These are phyloP conservation scores for Peromyscus leucopus DNA, from an alignment of 2,113 vertebrate genomes.

Conservation along the genomic window DNA sequence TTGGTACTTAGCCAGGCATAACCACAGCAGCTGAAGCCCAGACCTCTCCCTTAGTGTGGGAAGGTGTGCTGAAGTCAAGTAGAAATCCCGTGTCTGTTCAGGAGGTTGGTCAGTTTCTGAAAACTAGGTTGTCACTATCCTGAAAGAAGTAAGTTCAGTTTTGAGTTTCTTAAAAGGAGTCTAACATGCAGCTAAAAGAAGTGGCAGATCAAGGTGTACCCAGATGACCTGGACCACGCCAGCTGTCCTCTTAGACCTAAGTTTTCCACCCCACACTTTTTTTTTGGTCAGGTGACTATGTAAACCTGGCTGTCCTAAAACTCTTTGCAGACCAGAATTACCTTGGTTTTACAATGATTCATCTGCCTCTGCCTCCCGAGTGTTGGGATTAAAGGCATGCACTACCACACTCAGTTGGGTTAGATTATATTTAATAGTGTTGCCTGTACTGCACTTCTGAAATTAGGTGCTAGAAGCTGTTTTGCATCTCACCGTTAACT, in stretches of 20 bases:
- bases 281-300: background rate
- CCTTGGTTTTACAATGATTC: background rate
- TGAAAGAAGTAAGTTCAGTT: background rate
- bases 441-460: conserved; percentile 7
- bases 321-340: background rate
- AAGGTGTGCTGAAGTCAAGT: background rate
- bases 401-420: background rate
- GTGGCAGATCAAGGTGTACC: background rate
- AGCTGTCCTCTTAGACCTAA: background rate
- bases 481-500: conserved; percentile 59
- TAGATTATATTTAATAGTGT: conserved; percentile 35
- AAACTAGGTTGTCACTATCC: background rate
- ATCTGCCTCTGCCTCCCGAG: background rate
- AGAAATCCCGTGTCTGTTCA: background rate
- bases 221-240: background rate
- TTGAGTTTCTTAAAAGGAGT: conserved; percentile 1
- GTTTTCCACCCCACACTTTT: background rate
- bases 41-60: background rate
- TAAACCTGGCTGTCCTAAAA: background rate
- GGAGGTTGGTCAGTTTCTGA: conserved; percentile 26
- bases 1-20: background rate
- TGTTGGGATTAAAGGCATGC: background rate
- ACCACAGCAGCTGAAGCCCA: background rate
- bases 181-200: background rate
- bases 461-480: conserved; percentile 55